Conservation (phyloP, 2,888 invertebrate genomes). For the Mystacides longicornis region DNA sequence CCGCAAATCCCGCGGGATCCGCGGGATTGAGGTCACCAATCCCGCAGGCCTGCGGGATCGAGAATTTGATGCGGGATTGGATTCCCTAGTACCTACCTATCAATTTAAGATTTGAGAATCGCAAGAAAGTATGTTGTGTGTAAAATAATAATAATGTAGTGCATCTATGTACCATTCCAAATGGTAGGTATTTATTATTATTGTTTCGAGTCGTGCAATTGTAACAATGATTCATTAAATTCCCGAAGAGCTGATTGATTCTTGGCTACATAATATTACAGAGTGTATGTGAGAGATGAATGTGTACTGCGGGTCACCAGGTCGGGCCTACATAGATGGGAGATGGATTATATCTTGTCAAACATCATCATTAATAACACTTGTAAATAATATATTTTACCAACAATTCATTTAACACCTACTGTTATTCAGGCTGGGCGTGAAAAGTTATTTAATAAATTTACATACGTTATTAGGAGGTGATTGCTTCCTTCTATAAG, state of each 20-base stretch:
- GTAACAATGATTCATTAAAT: background rate
- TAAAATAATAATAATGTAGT: too few relatives aligned
- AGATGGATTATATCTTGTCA: conserved; percentile 9
- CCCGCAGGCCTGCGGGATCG: too few relatives aligned
- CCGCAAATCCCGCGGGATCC: too few relatives aligned
- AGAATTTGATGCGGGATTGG: too few relatives aligned
- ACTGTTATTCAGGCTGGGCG: conserved; percentile 17
- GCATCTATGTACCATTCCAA: too few relatives aligned
- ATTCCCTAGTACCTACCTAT: too few relatives aligned
- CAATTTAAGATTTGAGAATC: too few relatives aligned
- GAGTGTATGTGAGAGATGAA: conserved; percentile 3
- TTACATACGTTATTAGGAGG: conserved; percentile 8
- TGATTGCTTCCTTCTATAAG: too few relatives aligned
- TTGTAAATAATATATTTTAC: conserved; percentile 14
- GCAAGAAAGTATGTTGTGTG: too few relatives aligned
- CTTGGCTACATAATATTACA: too few relatives aligned
- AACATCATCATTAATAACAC: conserved; percentile 12
- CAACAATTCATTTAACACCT: conserved; percentile 21
- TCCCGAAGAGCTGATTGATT: conserved; percentile 11
- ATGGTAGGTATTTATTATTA: too few relatives aligned
- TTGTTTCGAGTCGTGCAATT: background rate
- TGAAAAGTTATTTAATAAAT: conserved; percentile 8
- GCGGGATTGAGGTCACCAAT: too few relatives aligned
- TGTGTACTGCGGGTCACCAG: conserved; percentile 7
- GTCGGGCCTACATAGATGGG: conserved; percentile 10